A percentile compares a stretch with the other conserved stretches of the same genome.
Evolutionary conservation across 2,113 vertebrate genomes (phyloP).

Genomic region (Bostrychus sinensis): DNA sequence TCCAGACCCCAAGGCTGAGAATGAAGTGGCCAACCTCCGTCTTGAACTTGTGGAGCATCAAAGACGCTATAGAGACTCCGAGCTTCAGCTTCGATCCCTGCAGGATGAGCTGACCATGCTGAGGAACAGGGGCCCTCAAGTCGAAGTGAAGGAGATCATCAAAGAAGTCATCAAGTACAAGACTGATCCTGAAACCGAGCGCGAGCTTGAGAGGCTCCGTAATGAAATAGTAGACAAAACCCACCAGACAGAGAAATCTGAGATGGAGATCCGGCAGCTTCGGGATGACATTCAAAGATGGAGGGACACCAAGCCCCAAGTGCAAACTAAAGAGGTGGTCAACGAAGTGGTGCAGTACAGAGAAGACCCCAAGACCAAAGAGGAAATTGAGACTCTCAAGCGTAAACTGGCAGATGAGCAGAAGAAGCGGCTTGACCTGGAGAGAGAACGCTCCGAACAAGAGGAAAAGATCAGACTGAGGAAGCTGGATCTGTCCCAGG

Average conservation of each 20-base stretch:
- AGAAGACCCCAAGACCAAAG: slow-evolving; percentile 92
- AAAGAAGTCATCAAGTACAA: slow-evolving; percentile 98
- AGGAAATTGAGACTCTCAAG: slow-evolving; percentile 89
- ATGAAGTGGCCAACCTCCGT: slow-evolving; percentile 92
- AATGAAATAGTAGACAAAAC: slow-evolving; percentile 94
- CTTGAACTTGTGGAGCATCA: slow-evolving; percentile 93
- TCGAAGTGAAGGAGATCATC: slow-evolving; percentile 92
- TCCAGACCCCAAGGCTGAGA: slow-evolving; percentile 93
- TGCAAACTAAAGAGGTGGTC: slow-evolving; percentile 92
- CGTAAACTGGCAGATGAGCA: slow-evolving; percentile 89
- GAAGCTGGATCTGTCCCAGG: slow-evolving; percentile 89
- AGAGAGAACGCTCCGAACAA: slow-evolving; percentile 80
- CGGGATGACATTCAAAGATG: slow-evolving; percentile 91
- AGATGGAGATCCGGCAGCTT: slow-evolving; percentile 92
- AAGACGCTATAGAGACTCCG: slow-evolving; percentile 83
- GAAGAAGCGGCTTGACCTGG: slow-evolving; percentile 89
- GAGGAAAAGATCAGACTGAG: slow-evolving; percentile 88
- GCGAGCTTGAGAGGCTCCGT: slow-evolving; percentile 90
- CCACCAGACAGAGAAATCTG: slow-evolving; percentile 86
- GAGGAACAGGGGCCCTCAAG: slow-evolving; percentile 86
- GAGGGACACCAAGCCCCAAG: slow-evolving; percentile 91
- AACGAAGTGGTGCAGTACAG: slow-evolving; percentile 92
- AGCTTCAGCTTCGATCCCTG: slow-evolving; percentile 85
- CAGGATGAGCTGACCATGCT: slow-evolving; percentile 85
- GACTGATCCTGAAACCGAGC: slow-evolving; percentile 89